These are phyloP conservation scores for Leptinotarsa haldemani DNA, from an alignment of 2,888 invertebrate genomes.

Conservation along the genomic window DNA sequence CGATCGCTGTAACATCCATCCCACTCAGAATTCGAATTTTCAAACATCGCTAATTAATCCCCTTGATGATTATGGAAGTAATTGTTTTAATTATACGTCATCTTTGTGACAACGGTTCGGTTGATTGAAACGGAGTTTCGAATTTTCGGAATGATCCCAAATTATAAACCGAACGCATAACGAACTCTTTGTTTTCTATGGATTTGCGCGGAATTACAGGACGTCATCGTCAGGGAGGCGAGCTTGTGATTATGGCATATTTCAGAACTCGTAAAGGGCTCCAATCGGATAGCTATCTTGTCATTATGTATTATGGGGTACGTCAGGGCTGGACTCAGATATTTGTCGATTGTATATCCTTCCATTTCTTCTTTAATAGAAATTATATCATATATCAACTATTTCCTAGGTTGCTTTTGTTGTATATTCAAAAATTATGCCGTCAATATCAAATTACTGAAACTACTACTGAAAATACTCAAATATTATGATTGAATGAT, in stretches of 20 bases:
- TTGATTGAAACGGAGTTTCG: constrained; percentile 47
- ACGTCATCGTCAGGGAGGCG: constrained; percentile 45
- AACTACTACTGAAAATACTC: too few relatives aligned
- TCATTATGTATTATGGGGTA: constrained; percentile 61
- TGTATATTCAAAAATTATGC: too few relatives aligned
- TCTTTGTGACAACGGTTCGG: constrained; percentile 39
- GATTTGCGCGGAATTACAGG: constrained; percentile 40
- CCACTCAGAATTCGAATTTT: constrained; percentile 29
- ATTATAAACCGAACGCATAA: constrained; percentile 52
- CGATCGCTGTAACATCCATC: background rate
- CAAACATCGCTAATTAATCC: constrained; percentile 33
- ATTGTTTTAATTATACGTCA: constrained; percentile 47
- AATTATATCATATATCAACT: too few relatives aligned
- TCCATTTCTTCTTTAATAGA: too few relatives aligned
- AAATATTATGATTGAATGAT: too few relatives aligned
- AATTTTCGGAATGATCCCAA: constrained; percentile 41
- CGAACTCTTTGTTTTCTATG: constrained; percentile 52
- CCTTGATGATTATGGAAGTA: constrained; percentile 35
- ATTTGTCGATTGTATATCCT: background rate
- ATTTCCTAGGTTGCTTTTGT: too few relatives aligned
- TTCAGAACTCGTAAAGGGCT: constrained; percentile 49
- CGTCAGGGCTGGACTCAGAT: constrained; percentile 26
- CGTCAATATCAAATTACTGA: too few relatives aligned
- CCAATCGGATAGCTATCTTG: constrained; percentile 63
- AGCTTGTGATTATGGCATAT: constrained; percentile 60